Base-by-base conservation (phyloP, 2,113 vertebrate species). In the Atherinomorus stipes region DNA sequence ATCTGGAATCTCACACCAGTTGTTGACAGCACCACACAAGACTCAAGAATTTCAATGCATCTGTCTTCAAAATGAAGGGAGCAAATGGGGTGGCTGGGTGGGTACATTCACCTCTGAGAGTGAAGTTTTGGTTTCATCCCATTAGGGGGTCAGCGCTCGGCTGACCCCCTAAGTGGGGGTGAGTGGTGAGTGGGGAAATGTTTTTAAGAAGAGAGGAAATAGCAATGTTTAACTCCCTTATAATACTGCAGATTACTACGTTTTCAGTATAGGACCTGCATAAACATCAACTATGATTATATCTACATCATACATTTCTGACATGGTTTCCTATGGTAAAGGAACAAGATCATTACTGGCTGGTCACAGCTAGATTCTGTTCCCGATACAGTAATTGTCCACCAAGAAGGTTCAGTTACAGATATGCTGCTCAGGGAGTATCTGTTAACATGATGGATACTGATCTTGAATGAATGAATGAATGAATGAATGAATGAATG, bases 61-160 rank as follows among this genome's bases (percentile, higher is more conserved):
- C 72, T 16, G 28, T 45, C 66, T 57, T 68, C 8, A 34, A 3
- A 66, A 54, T 50, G 23, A 3, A 16, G 58, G 2, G 40, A 19
- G 47, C 4, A 49, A 47, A 49, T 28, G 71, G 49, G 60, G 42
- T 71, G 12, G 18, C 53, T 51, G 49, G 58, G 52, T 54, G 56
- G 60, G 49, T 63, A 28, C 22, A 0, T 12, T 26, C 38, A 37
- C 69, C 58, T 64, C 58, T 64, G 3, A 42, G 64, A 59, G 64
- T 16, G 16, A 18, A 38, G 42, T 63, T 47, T 77, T 26, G 1
- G 47, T 74, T 86, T 80, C 63, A 67, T 54, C 51, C 3, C 45
- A 40, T 60, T 44, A 19, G 49, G 52, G 63, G 37, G 25, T 22
- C 7, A 0, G 37, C 71, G 15, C 57, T 50, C 52, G 9, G 21